These are phyloP conservation scores for Poecilia latipinna DNA, from an alignment of 2,113 vertebrate species.

Conservation along the genomic window DNA sequence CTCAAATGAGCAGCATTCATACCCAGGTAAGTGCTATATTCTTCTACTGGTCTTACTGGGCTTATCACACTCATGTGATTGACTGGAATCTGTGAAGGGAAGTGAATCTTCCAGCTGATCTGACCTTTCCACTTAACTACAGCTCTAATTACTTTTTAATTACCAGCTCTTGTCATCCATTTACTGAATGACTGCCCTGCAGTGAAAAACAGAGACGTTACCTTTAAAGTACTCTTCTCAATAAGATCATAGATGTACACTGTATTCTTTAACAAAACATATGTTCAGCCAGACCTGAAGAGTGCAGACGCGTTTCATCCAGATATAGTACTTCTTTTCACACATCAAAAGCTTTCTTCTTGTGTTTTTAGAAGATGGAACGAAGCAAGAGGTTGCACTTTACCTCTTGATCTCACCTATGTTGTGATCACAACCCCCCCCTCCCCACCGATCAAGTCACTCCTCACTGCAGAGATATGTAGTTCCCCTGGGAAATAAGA, in stretches of 20 bases:
- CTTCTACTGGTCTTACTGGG: background rate
- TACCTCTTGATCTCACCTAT: slow-evolving; percentile 54
- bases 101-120: slow-evolving; percentile 33
- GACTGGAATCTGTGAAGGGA: slow-evolving; percentile 14
- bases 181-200: slow-evolving; percentile 30
- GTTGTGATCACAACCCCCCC: slow-evolving; percentile 52
- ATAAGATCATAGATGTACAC: slow-evolving; percentile 26
- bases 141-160: slow-evolving; percentile 59
- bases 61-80: background rate
- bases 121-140: slow-evolving; percentile 56
- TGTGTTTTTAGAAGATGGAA: slow-evolving; percentile 59
- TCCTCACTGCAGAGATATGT: slow-evolving; percentile 47
- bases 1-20: background rate
- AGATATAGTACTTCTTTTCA: slow-evolving; percentile 22
- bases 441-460: slow-evolving; percentile 54
- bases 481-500: slow-evolving; percentile 78
- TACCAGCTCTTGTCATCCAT: slow-evolving; percentile 32
- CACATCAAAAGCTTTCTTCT: slow-evolving; percentile 24
- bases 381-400: slow-evolving; percentile 62
- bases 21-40: background rate
- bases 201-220: slow-evolving; percentile 21
- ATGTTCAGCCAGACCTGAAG: slow-evolving; percentile 42
- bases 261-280: slow-evolving; percentile 24
- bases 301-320: slow-evolving; percentile 27
- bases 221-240: slow-evolving; percentile 43